Evolutionary conservation across 1,140 invertebrate species (phyloP).

Genomic region (Atta texana): DNA sequence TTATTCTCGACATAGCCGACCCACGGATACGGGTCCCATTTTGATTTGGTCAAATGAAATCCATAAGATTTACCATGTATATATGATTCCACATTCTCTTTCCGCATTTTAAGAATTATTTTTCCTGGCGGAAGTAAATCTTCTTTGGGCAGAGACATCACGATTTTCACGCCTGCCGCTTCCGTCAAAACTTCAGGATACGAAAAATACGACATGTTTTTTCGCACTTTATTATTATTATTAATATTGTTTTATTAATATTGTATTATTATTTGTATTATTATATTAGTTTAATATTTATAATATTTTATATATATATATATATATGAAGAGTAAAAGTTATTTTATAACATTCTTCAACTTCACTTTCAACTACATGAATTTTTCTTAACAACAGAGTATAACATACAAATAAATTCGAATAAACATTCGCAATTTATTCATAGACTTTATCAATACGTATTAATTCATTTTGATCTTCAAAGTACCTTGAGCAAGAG

Average conservation of each 20-base stretch:
- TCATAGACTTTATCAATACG: not conserved
- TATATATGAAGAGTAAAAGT: not conserved
- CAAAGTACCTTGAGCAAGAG: slow-evolving; percentile 8
- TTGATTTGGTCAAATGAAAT: slow-evolving; percentile 89
- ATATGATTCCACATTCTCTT: slow-evolving; percentile 5
- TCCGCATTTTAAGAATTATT: slow-evolving; percentile 58
- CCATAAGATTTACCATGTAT: slow-evolving; percentile 84
- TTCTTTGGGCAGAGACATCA: slow-evolving; percentile 50
- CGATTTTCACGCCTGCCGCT: slow-evolving; percentile 70
- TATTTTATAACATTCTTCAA: not conserved
- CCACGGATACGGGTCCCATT: slow-evolving; percentile 92
- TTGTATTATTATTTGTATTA: too few relatives aligned
- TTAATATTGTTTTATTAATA: not conserved
- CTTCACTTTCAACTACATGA: not conserved
- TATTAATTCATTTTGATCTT: slow-evolving; percentile 40
- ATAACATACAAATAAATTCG: slow-evolving; percentile 9
- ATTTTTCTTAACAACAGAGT: not conserved
- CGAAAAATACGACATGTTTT: slow-evolving; percentile 34
- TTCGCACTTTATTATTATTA: slow-evolving; percentile 5
- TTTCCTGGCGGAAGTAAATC: slow-evolving; percentile 24
- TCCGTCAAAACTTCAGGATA: slow-evolving; percentile 59
- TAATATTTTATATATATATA: not conserved
- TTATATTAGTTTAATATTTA: too few relatives aligned
- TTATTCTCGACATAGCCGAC: slow-evolving; percentile 83
- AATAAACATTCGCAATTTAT: slow-evolving; percentile 25